These are phyloP conservation scores for Cephalopterus ornatus DNA, from an alignment of 2,113 vertebrate genomes.

Conservation along the genomic window DNA sequence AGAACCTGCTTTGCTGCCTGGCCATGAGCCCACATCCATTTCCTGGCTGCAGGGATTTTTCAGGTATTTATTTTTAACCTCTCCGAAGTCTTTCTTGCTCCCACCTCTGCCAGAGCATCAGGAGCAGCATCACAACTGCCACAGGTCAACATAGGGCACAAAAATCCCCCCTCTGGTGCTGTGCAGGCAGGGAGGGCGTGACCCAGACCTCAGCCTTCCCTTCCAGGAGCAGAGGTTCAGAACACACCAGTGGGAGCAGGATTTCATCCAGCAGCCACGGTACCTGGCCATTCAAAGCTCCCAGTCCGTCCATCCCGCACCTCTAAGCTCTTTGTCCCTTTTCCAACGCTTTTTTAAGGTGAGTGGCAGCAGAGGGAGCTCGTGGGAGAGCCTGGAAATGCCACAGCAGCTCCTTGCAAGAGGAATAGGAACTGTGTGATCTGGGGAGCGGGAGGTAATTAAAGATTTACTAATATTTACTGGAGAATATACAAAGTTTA, in stretches of 20 bases:
- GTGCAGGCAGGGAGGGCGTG: slow-evolving; percentile 84
- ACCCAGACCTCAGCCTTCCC: slow-evolving; percentile 85
- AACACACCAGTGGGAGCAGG: neutral
- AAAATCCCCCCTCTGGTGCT: slow-evolving; percentile 80
- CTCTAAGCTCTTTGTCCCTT: neutral
- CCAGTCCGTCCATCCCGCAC: neutral
- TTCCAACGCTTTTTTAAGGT: neutral
- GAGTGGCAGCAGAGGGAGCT: neutral
- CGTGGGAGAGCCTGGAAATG: neutral
- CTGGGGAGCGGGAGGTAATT: neutral
- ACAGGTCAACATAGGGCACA: slow-evolving; percentile 79
- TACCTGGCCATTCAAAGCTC: neutral
- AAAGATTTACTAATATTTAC: slow-evolving; percentile 12
- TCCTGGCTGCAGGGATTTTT: neutral
- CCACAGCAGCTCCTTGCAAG: neutral
- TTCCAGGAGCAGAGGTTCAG: slow-evolving; percentile 75
- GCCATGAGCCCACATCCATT: accelerated
- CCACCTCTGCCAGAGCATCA: slow-evolving; percentile 19
- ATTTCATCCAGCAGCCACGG: neutral
- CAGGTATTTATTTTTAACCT: neutral
- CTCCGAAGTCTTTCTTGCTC: neutral
- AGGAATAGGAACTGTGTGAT: neutral
- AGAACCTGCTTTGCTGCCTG: neutral
- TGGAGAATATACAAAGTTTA: neutral
- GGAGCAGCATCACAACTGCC: slow-evolving; percentile 79